Percentiles rank a stretch among this genome's conserved stretches.
Evolutionary conservation across 2,113 vertebrate genomes (phyloP).

Genomic region (Falcunculus frontatus): DNA sequence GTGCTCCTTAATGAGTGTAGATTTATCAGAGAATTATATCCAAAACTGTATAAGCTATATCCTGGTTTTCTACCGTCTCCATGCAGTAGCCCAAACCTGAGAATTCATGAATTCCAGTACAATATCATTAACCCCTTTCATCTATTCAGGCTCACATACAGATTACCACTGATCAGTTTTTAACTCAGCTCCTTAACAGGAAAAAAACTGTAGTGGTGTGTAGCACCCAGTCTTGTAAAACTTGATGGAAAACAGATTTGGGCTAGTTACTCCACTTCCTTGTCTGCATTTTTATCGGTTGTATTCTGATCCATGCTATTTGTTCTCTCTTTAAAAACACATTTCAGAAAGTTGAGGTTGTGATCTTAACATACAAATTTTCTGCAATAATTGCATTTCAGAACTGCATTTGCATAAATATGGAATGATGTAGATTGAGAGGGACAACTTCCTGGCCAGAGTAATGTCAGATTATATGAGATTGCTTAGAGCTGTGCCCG

Average conservation of each 20-base stretch:
- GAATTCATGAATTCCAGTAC: neutral
- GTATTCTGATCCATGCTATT: neutral
- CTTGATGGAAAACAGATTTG: neutral
- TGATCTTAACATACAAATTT: neutral
- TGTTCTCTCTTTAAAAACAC: neutral
- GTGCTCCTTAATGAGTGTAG: neutral
- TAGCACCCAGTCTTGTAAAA: neutral
- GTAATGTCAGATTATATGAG: neutral
- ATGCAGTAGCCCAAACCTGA: neutral
- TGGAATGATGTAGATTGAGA: neutral
- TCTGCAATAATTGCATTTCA: neutral
- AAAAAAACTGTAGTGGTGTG: neutral
- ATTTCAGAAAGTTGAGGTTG: neutral
- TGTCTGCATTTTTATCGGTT: neutral
- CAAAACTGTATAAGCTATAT: neutral
- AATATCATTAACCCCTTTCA: neutral
- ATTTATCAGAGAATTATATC: neutral
- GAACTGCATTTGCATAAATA: neutral
- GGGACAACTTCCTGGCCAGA: neutral
- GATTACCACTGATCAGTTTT: neutral
- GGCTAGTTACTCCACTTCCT: neutral
- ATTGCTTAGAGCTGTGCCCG: neutral
- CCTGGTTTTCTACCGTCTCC: rapidly evolving
- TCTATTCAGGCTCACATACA: neutral
- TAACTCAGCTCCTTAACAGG: neutral